phyloP scores from a whole-genome alignment of 2,888 invertebrate genomes.

The Acleris holmiana region DNA sequence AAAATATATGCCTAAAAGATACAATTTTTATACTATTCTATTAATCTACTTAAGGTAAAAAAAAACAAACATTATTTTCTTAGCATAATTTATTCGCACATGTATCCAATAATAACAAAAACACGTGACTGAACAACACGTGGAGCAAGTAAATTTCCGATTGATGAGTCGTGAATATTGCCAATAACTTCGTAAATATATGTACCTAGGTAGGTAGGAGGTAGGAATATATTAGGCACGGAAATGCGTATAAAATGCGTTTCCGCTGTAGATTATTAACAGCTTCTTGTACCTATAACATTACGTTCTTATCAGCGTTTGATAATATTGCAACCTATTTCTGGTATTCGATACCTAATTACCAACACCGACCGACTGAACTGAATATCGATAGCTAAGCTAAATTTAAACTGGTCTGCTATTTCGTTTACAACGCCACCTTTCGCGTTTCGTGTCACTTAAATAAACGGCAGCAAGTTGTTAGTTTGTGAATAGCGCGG shows the following conservation, averaged over 20 bases:
- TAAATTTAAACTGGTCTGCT: conserved; percentile 11
- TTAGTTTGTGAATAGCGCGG: neutral
- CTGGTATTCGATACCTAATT: neutral
- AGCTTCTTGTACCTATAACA: neutral
- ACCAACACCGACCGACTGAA: neutral
- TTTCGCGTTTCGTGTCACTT: neutral
- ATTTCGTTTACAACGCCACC: conserved; percentile 8
- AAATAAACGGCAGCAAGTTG: neutral
- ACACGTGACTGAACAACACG: conserved; percentile 11
- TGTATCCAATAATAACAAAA: neutral
- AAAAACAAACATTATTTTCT: too few species aligned
- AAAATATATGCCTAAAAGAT: too few species aligned
- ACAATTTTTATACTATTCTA: too few species aligned
- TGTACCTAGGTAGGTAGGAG: too few species aligned
- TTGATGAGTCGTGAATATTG: neutral
- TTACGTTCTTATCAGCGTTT: conserved; percentile 17
- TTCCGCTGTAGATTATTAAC: neutral
- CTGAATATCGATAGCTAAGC: neutral
- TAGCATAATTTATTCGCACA: neutral
- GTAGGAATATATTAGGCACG: too few species aligned
- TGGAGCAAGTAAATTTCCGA: neutral
- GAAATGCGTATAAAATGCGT: neutral
- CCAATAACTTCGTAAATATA: too few species aligned
- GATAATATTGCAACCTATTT: conserved; percentile 24
- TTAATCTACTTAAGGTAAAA: too few species aligned